These are phyloP conservation scores for Globia sparganii DNA, from an alignment of 2,888 invertebrate genomes.

Conservation along the genomic window DNA sequence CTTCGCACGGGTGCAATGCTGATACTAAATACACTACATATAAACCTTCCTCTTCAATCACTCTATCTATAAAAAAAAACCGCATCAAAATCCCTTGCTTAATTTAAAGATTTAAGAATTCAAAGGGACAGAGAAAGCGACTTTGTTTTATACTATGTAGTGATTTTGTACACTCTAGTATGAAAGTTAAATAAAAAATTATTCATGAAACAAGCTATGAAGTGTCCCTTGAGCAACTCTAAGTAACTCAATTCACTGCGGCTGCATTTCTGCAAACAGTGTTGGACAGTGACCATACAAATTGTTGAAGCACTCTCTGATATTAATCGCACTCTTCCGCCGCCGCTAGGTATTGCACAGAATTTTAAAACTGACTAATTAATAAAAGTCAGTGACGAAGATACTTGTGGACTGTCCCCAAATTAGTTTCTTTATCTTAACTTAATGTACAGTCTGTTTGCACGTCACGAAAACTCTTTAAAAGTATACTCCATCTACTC, in stretches of 20 bases:
- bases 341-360: conserved; percentile 65
- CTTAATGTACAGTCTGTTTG: conserved; percentile 56
- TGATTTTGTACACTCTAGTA: not conserved
- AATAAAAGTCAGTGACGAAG: conserved; percentile 73
- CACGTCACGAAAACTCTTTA: conserved; percentile 58
- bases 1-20: too few relatives aligned
- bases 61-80: too few relatives aligned
- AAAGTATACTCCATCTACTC: conserved; percentile 35
- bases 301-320: conserved; percentile 61
- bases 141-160: too few relatives aligned
- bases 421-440: conserved; percentile 65
- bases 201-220: not conserved
- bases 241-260: conserved; percentile 24
- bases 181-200: not conserved
- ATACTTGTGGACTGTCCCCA: conserved; percentile 55
- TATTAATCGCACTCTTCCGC: conserved; percentile 76
- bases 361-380: conserved; percentile 78
- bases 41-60: too few relatives aligned
- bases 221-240: conserved; percentile 5
- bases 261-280: conserved; percentile 44
- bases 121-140: too few relatives aligned
- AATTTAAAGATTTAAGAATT: too few relatives aligned
- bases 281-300: conserved; percentile 56
- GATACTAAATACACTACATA: too few relatives aligned
- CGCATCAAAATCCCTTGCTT: too few relatives aligned